Conservation (phyloP, 35 echinoderm and acorn worm genomes). For the Amphiura filiformis region DNA sequence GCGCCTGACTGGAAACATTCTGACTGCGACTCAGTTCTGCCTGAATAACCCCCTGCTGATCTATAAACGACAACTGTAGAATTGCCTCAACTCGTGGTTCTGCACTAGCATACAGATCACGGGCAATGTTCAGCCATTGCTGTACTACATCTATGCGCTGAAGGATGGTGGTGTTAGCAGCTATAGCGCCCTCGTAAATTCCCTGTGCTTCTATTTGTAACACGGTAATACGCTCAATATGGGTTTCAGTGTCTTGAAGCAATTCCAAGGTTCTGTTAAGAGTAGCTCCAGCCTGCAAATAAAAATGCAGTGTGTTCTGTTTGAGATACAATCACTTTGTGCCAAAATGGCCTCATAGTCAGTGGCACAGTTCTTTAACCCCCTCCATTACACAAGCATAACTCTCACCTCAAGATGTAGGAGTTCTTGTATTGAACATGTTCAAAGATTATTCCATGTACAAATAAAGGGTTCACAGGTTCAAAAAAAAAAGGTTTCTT, state of each 20-base stretch:
- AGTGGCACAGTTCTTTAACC: too few species aligned
- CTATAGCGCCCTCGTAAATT: background rate
- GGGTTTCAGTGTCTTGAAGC: background rate
- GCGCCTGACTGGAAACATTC: conserved; percentile 48
- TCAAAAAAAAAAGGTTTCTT: too few species aligned
- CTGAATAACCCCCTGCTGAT: conserved; percentile 17
- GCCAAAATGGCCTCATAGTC: too few species aligned
- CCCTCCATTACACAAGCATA: too few species aligned
- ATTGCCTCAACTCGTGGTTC: background rate
- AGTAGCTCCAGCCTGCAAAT: too few species aligned
- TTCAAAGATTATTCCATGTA: too few species aligned
- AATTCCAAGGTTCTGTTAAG: too few species aligned
- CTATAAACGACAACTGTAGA: background rate
- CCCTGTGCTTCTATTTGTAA: conserved; percentile 14
- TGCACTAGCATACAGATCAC: background rate
- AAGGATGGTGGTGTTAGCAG: conserved; percentile 21
- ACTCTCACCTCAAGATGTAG: too few species aligned
- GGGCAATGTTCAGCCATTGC: conserved; percentile 12
- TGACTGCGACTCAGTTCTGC: conserved; percentile 38
- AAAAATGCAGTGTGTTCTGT: too few species aligned
- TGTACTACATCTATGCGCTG: background rate
- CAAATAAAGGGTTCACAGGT: too few species aligned
- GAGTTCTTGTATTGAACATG: too few species aligned
- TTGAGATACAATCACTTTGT: too few species aligned
- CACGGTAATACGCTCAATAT: conserved; percentile 22